Evolutionary conservation across 2,113 vertebrate genomes (phyloP), one percentile per base, ranked within the genome.

Genomic region (Semnornis frantzii): DNA sequence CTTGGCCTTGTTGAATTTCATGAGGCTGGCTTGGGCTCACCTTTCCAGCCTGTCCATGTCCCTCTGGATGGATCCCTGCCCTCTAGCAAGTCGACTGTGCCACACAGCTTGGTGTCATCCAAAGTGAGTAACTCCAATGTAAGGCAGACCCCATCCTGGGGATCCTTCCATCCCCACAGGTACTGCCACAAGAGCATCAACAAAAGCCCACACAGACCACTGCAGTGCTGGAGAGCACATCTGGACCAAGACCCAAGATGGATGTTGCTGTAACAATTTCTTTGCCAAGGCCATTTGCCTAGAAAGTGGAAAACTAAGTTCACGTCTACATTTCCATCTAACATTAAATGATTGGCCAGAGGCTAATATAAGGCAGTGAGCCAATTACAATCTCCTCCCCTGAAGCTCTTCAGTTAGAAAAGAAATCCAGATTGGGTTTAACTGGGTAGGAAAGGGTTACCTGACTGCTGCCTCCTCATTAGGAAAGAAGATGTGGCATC

Each of bases 301-400:
- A 54, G 28, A 30, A 68, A 68, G 44, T 9, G 25, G 37, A 33
- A 78, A 89, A 68, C 13, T 7, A 33, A 44, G 17, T 33, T 54
- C 0, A 1, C 37, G 68, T 81, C 77, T 80, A 16, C 33, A 7
- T 24, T 82, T 83, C 68, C 60, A 46, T 55, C 86, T 46, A 62
- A 11, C 23, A 55, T 2, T 1, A n/a, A 63, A 50, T 0, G 1
- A 4, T 14, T 85, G 60, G 33, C 63, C 39, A 72, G 71, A 58
- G 17, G 33, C 30, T 54, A 34, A 52, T 1, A 9, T 5, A 28
- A 66, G 11, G 23, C 5, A 62, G 27, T n/a, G 21, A 19, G 58
- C 16, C 28, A 66, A 6, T 1, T 0, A 0, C 27, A 42, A 10
- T 17, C 39, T 73, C 58, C 17, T 8, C 30, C 65, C 39, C 46